Evolutionary conservation across 2,797 vertebrate species (phyloP).

Genomic region (Dryobates pubescens): DNA sequence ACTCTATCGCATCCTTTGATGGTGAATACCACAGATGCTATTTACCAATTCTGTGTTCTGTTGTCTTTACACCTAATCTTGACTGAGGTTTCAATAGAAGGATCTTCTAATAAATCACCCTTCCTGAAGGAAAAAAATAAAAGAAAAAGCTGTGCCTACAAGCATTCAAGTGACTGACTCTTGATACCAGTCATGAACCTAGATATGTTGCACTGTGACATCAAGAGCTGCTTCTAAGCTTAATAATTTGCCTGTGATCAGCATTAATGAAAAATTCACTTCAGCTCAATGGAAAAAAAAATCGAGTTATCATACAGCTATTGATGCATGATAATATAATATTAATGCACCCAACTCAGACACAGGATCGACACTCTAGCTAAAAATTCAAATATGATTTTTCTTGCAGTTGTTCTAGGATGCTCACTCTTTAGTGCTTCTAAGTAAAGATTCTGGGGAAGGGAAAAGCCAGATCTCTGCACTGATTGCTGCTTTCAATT

Average conservation of each 20-base stretch:
- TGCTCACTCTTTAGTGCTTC: background rate
- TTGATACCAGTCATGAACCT: constrained; percentile 50
- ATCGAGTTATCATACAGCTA: constrained; percentile 18
- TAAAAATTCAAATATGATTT: constrained; percentile 40
- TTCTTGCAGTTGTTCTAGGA: background rate
- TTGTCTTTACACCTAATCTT: constrained; percentile 60
- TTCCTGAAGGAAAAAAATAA: constrained; percentile 12
- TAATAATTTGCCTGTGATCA: constrained; percentile 49
- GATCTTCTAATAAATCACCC: constrained; percentile 59
- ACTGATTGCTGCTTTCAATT: background rate
- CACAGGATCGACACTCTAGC: background rate
- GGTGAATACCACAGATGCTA: background rate
- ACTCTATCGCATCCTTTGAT: constrained; percentile 53
- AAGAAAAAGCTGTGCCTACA: background rate
- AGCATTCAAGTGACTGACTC: constrained; percentile 39
- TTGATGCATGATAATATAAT: background rate
- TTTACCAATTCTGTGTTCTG: constrained; percentile 45
- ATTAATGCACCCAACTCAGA: background rate
- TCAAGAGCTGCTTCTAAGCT: constrained; percentile 32
- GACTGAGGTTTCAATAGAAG: constrained; percentile 43
- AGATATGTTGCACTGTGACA: background rate
- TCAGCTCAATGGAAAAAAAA: constrained; percentile 1
- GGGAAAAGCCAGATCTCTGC: background rate
- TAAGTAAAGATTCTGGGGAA: background rate
- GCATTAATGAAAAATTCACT: constrained; percentile 45